Conservation (phyloP, 2,888 invertebrate genomes). For the Frankliniella intonsa region DNA sequence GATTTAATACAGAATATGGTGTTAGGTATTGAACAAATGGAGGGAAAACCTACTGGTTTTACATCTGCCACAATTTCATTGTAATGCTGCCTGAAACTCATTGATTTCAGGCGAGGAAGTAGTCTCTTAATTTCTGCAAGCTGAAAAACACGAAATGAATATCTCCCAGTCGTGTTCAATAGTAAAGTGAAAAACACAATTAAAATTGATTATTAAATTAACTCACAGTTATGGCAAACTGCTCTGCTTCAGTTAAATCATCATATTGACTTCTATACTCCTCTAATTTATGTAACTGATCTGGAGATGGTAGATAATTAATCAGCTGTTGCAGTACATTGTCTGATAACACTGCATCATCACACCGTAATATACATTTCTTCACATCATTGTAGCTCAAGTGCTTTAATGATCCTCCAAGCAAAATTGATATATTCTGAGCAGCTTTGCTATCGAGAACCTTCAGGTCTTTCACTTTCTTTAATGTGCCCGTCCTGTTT, state of each 20-base stretch:
- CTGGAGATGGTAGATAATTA: conserved; percentile 85
- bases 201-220: conserved; percentile 24
- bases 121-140: conserved; percentile 85
- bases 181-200: not conserved
- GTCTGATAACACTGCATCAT: conserved; percentile 78
- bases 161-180: not conserved
- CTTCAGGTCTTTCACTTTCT: conserved; percentile 85
- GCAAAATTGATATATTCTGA: conserved; percentile 82
- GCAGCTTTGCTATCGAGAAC: conserved; percentile 90
- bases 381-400: conserved; percentile 76
- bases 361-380: conserved; percentile 76
- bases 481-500: conserved; percentile 59
- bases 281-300: conserved; percentile 79
- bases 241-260: conserved; percentile 87
- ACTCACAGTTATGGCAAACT: conserved; percentile 78
- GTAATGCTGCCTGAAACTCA: conserved; percentile 85
- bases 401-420: conserved; percentile 83
- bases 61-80: conserved; percentile 80
- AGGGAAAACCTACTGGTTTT: conserved; percentile 65
- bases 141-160: conserved; percentile 44
- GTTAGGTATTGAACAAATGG: not conserved
- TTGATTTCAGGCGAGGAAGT: conserved; percentile 76
- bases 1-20: not conserved
- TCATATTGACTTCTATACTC: conserved; percentile 71
- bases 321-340: conserved; percentile 85